Base-by-base conservation (phyloP, 2,113 vertebrate genomes). In the Phycodurus eques region DNA sequence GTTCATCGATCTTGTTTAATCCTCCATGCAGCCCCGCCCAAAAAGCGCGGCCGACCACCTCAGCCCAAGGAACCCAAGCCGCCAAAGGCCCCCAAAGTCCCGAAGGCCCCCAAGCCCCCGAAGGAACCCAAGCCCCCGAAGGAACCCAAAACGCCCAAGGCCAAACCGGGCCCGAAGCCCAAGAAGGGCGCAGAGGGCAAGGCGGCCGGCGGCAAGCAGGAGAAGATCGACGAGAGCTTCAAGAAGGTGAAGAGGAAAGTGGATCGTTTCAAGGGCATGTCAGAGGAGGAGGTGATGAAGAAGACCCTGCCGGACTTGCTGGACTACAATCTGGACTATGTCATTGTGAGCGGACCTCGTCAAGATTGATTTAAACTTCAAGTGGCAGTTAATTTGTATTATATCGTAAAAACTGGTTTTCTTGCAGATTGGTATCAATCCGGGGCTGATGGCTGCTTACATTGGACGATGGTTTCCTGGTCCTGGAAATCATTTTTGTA, bases 401-500 rank as follows among this genome's bases (percentile, higher is more conserved):
- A 66, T 8, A 11, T 15, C 15, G 44, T 44, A 1, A 20, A 22
- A 12, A 27, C 33, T 69, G 12, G 35, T 53, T 66, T 70, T 1
- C 63, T 85, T 90, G 19, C 83, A 99, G 98, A 98, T 99, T 80
- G 98, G 98, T 71, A 99, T 99, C 86, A 99, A 99, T 80, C 98
- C 98, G 12, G 98, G 98, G 64, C 89, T 99, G 71, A 97, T 99
- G 97, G 97, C 98, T 84, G 97, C 98, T 79, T 98, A 93, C 85
- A 98, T 99, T 81, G 97, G 98, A 43, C 93, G 95, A 85, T 98
- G 98, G 93, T 99, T 99, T 77, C 98, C 97, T 57, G 98, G 98
- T 78, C 96, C 95, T 81, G 98, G 98, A 86, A 99, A 99, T 86
- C 97, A 99, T 87, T 99, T 99, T 74, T 99, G 98, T 99, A 93